phyloP scores from a whole-genome alignment of 2,113 vertebrate genomes.

The Melanostigma gelatinosum region DNA sequence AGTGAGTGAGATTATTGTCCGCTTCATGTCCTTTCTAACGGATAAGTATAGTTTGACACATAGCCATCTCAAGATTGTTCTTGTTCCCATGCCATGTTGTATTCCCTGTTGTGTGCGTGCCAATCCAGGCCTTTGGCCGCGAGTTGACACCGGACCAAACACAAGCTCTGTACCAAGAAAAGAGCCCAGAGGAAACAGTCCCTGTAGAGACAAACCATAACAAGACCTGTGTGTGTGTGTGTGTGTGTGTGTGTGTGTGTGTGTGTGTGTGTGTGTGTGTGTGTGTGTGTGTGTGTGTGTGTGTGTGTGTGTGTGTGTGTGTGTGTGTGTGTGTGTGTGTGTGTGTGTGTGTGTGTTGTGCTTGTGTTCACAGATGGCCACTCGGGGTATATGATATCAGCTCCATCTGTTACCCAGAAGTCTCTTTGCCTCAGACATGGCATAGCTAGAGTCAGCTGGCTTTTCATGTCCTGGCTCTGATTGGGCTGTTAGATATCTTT shows the following conservation, averaged over 20 bases:
- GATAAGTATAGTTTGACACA: not conserved
- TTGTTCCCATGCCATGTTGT: not conserved
- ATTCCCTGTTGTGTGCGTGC: not conserved
- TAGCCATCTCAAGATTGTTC: not conserved
- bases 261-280: slow-evolving; percentile 28
- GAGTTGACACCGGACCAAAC: slow-evolving; percentile 39
- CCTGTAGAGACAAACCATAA: slow-evolving; percentile 54
- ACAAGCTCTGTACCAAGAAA: slow-evolving; percentile 21
- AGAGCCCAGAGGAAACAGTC: slow-evolving; percentile 46
- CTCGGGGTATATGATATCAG: slow-evolving; percentile 61
- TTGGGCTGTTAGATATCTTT: slow-evolving; percentile 59
- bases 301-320: slow-evolving; percentile 47
- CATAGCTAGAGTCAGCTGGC: slow-evolving; percentile 30
- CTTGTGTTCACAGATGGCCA: slow-evolving; percentile 57
- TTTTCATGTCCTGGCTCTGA: slow-evolving; percentile 59
- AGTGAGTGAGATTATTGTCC: not conserved
- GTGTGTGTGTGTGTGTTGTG: slow-evolving; percentile 21
- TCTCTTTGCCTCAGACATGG: slow-evolving; percentile 53
- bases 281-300: slow-evolving; percentile 22
- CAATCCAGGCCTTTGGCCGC: slow-evolving; percentile 28
- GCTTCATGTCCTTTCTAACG: not conserved
- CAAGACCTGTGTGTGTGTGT: slow-evolving; percentile 51
- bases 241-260: slow-evolving; percentile 26
- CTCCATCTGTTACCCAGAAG: slow-evolving; percentile 67
- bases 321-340: slow-evolving; percentile 54